These are phyloP conservation scores for Hermatobates lingyangjiaoensis DNA, from an alignment of 1,140 invertebrate species.

Conservation along the genomic window DNA sequence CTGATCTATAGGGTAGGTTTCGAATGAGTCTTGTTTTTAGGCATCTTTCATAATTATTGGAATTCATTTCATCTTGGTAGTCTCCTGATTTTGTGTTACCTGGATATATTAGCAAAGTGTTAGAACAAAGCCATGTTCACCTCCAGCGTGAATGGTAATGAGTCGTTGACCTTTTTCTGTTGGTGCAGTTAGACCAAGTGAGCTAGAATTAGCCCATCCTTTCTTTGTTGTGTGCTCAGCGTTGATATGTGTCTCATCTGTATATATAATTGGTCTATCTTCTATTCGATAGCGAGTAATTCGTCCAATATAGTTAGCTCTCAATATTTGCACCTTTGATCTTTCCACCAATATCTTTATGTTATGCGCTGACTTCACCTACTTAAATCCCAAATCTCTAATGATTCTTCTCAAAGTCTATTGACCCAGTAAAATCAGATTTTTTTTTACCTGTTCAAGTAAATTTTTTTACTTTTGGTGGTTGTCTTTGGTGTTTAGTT, in stretches of 20 bases:
- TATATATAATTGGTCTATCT: slow-evolving; percentile 7
- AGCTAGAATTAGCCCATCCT: slow-evolving; percentile 4
- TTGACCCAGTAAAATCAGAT: too few species aligned
- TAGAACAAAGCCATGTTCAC: slow-evolving; percentile 5
- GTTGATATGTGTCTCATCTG: slow-evolving; percentile 4
- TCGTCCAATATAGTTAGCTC: slow-evolving; percentile 3
- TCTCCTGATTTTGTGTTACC: slow-evolving; percentile 6
- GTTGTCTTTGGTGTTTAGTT: neutral
- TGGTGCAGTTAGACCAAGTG: neutral
- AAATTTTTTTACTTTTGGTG: neutral
- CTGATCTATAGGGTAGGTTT: slow-evolving; percentile 18
- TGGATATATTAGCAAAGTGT: neutral
- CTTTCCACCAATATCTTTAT: slow-evolving; percentile 7
- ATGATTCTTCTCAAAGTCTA: slow-evolving; percentile 6
- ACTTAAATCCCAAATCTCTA: slow-evolving; percentile 4
- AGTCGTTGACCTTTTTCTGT: slow-evolving; percentile 1
- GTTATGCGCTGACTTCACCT: slow-evolving; percentile 6
- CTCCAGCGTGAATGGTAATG: slow-evolving; percentile 5
- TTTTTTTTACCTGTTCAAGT: neutral
- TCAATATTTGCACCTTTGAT: slow-evolving; percentile 3
- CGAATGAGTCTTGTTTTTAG: slow-evolving; percentile 16
- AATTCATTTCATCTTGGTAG: slow-evolving; percentile 15
- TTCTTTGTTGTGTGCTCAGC: neutral
- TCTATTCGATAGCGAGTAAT: slow-evolving; percentile 3
- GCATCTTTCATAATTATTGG: slow-evolving; percentile 11